Evolutionary conservation across 2,113 vertebrate genomes (phyloP).

Genomic region (Pelusios castaneus): DNA sequence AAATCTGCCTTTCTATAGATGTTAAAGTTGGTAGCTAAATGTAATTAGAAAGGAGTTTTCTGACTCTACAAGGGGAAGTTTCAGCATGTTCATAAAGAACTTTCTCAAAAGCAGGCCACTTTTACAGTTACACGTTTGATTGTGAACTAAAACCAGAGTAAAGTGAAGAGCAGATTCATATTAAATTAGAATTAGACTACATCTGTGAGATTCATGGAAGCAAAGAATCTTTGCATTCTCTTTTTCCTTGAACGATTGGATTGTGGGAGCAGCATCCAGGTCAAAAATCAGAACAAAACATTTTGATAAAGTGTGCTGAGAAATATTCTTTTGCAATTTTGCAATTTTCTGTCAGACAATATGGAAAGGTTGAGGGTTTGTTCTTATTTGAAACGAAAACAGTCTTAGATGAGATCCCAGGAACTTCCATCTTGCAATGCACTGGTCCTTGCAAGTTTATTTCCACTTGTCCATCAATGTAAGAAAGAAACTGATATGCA

Average conservation of each 20-base stretch:
- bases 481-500: no score
- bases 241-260: fast-evolving
- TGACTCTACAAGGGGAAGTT: not conserved
- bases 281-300: no score
- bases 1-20: not conserved
- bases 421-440: no score
- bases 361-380: no score
- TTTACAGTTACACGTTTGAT: not conserved
- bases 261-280: not conserved
- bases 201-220: not conserved
- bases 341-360: no score
- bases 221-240: not conserved
- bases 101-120: not conserved
- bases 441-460: no score
- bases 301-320: no score
- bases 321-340: no score
- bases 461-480: no score
- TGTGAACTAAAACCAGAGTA: not conserved
- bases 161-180: not conserved
- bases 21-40: slow-evolving; percentile 33
- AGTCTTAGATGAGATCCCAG: no score
- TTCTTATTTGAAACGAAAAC: no score
- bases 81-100: not conserved
- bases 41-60: slow-evolving; percentile 35
- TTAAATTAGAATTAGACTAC: not conserved